Evolutionary conservation across 2,888 invertebrate genomes (phyloP).

Genomic region (Spatulosminthurus flaviceps): DNA sequence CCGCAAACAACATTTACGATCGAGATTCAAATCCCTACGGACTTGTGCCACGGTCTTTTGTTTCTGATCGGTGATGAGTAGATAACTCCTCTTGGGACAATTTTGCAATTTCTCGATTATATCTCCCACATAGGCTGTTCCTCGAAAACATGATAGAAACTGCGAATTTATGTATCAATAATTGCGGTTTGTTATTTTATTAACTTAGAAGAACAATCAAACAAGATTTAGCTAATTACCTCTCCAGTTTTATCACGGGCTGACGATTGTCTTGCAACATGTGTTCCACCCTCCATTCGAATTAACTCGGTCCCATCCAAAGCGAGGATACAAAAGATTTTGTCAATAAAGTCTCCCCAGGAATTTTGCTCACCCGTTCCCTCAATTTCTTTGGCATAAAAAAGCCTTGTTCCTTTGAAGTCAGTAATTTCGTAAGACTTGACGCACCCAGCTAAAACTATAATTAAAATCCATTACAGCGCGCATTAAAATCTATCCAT

Average conservation of each 20-base stretch:
- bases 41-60: background rate
- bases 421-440: constrained; percentile 14
- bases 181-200: too few relatives aligned
- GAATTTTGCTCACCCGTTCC: background rate
- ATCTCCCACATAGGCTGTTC: background rate
- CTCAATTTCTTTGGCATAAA: constrained; percentile 11
- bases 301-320: constrained; percentile 16
- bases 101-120: background rate
- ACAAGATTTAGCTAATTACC: too few relatives aligned
- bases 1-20: background rate
- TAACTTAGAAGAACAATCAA: too few relatives aligned
- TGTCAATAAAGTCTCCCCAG: background rate
- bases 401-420: background rate
- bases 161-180: too few relatives aligned
- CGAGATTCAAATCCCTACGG: background rate
- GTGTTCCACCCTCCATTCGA: background rate
- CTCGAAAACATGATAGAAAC: background rate
- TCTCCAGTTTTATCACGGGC: constrained; percentile 10
- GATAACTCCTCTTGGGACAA: background rate
- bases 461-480: background rate
- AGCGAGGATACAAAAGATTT: constrained; percentile 3
- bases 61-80: background rate
- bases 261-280: background rate
- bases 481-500: background rate
- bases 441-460: background rate